Percentiles rank a stretch among this genome's conserved stretches.
Conservation (phyloP, 2,888 invertebrate species). For the Norana najaformis region DNA sequence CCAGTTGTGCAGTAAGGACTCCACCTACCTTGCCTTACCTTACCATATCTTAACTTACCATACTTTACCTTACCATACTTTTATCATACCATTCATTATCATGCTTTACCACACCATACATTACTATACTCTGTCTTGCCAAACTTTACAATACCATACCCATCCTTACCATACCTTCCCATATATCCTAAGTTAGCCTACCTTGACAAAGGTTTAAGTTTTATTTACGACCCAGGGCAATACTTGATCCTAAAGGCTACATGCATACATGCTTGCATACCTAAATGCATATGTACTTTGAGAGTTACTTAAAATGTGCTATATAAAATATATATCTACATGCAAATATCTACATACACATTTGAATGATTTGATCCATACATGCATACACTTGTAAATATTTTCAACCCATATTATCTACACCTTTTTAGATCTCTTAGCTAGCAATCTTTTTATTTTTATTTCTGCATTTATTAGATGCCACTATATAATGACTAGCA, state of each 20-base stretch:
- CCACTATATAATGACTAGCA: too few relatives aligned
- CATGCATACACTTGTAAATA: too few relatives aligned
- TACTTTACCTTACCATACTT: background rate
- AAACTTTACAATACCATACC: background rate
- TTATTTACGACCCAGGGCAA: background rate
- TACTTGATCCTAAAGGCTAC: background rate
- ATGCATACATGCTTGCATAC: too few relatives aligned
- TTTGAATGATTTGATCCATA: too few relatives aligned
- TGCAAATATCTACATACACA: too few relatives aligned
- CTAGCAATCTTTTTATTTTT: too few relatives aligned
- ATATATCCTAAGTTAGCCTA: background rate
- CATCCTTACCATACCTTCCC: background rate
- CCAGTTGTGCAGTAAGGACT: background rate
- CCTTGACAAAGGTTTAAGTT: background rate
- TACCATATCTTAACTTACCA: background rate
- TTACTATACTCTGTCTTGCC: background rate
- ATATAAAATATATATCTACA: too few relatives aligned
- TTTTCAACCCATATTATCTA: too few relatives aligned
- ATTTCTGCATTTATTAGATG: too few relatives aligned
- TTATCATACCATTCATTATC: background rate
- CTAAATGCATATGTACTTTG: too few relatives aligned
- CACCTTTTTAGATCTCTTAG: too few relatives aligned
- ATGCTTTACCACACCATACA: background rate
- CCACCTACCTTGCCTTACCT: background rate
- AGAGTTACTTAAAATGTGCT: too few relatives aligned